Conservation (phyloP, 2,888 invertebrate genomes). For the Hyalella azteca region DNA sequence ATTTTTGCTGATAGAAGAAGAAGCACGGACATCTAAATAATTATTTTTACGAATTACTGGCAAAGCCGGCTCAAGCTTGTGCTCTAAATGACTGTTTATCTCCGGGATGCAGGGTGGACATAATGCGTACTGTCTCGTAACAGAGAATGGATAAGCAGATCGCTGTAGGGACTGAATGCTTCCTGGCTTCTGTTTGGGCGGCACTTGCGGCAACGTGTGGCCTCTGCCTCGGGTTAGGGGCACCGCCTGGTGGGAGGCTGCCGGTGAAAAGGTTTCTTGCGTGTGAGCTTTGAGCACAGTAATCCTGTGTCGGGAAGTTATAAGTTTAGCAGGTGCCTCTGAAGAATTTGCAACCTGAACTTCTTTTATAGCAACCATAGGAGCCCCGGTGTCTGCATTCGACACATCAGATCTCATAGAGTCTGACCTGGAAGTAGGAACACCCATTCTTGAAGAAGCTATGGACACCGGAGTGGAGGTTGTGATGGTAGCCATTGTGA, state of each 20-base stretch:
- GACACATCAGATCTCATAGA: slow-evolving; percentile 10
- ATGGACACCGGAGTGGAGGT: slow-evolving; percentile 55
- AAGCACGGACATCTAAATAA: slow-evolving; percentile 71
- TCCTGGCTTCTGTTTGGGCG: slow-evolving; percentile 49
- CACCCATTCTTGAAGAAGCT: slow-evolving; percentile 52
- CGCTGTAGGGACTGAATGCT: slow-evolving; percentile 55
- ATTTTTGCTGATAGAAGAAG: slow-evolving; percentile 60
- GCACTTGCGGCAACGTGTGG: slow-evolving; percentile 56
- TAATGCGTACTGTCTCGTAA: slow-evolving; percentile 39
- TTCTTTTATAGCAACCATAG: slow-evolving; percentile 45
- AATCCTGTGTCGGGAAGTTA: slow-evolving; percentile 77
- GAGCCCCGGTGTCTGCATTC: slow-evolving; percentile 11
- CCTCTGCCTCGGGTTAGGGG: slow-evolving; percentile 52
- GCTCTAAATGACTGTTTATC: neutral
- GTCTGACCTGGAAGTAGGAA: slow-evolving; percentile 40
- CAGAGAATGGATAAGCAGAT: slow-evolving; percentile 39
- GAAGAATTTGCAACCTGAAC: slow-evolving; percentile 65
- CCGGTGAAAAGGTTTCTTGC: slow-evolving; percentile 48
- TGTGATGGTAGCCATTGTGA: slow-evolving; percentile 56
- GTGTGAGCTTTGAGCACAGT: slow-evolving; percentile 79
- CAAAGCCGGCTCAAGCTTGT: slow-evolving; percentile 59
- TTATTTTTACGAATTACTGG: slow-evolving; percentile 70
- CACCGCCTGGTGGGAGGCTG: slow-evolving; percentile 53
- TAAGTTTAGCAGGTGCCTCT: slow-evolving; percentile 77
- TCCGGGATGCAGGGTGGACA: slow-evolving; percentile 48